Base-by-base conservation (phyloP, 2,797 vertebrate species). In the Pogoniulus pusillus region DNA sequence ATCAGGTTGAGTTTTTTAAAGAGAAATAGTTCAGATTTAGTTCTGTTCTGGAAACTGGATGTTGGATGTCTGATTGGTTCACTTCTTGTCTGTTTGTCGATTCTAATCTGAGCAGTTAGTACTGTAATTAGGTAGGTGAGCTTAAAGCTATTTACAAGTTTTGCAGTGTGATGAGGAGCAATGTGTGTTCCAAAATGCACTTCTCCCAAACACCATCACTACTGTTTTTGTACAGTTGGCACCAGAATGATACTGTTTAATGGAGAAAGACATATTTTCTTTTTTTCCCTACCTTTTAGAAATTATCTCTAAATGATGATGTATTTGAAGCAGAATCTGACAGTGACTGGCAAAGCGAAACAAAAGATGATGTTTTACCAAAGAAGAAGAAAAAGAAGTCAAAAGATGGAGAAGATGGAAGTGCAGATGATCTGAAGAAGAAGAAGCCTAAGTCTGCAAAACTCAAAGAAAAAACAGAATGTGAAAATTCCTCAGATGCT, bases 251-350 rank as follows among this genome's bases (percentile, higher is more conserved):
- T 70, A 32, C 10, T 24, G 15, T 54, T 86, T 66, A 88, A 47
- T 39, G 43, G 22, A 20, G 19, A 84, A 78, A 63, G 17, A 85
- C 75, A 60, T 57, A 0, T 23, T 63, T 30, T 7, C 3, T 24
- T 82, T 83, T 87, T 76, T 79, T 35, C 30, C 34, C 58, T 82
- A 4, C 72, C 63, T 78, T 96, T 54, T 95, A 98, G 98, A 99
- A 98, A 94, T 85, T 98, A 1, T 98, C 98, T n/a, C 96, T 98
- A 93, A 98, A 97, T 92, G 98, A 97, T 32, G 99, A 99, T 69
- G 93, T 99, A 87, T 99, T 99, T 90, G 98, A 99, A 85, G 98
- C 98, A 14, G 98, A 99, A 87, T 99, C 98, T 3, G 98, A 99
- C 82, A 98, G 97, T 2, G 98, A 99, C 49, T 96, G 96, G 45